Evolutionary conservation across 2,797 vertebrate genomes (phyloP).

Genomic region (Tenualosa thibaudeaui): DNA sequence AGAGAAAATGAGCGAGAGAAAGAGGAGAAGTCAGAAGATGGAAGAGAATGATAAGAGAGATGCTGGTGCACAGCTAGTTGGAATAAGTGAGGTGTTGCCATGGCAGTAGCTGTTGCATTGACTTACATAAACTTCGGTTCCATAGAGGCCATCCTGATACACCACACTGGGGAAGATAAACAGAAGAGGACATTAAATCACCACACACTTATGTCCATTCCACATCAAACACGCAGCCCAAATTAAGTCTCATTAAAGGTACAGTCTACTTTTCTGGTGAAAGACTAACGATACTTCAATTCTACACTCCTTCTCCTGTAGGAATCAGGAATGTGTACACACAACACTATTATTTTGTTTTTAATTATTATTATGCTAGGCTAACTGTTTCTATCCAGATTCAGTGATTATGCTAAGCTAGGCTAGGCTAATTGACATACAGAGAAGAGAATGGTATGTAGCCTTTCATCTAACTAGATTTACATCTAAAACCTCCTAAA

Average conservation of each 20-base stretch:
- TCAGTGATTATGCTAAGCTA: no score
- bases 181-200: not conserved
- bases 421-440: no score
- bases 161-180: constrained; percentile 68
- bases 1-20: not conserved
- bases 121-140: constrained; percentile 79
- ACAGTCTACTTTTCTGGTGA: not conserved
- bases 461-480: no score
- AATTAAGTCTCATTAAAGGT: not conserved
- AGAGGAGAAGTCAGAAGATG: not conserved
- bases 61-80: not conserved
- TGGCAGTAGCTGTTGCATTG: not conserved
- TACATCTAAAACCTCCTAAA: no score
- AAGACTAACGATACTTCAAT: no score
- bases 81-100: not conserved
- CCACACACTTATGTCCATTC: not conserved
- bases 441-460: no score
- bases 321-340: not conserved
- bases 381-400: no score
- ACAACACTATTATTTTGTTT: not conserved
- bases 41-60: constrained; percentile 7
- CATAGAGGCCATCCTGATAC: constrained; percentile 80
- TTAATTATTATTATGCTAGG: no score
- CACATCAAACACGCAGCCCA: not conserved
- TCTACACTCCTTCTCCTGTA: no score